phyloP scores from a whole-genome alignment of 2,888 invertebrate genomes.

The Athripsodes cinereus region DNA sequence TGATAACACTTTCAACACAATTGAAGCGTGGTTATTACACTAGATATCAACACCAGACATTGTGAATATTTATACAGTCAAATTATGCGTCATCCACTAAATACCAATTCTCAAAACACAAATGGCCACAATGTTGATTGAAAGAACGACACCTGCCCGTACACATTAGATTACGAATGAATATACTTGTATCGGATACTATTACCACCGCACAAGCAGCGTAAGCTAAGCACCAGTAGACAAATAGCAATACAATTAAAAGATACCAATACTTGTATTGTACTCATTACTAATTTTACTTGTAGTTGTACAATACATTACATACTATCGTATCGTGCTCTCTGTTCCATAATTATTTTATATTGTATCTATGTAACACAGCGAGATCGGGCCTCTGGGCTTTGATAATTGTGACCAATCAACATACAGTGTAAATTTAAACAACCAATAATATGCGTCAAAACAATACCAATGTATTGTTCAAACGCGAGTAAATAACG shows the following conservation, averaged over 20 bases:
- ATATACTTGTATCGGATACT: too few species aligned
- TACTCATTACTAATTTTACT: too few species aligned
- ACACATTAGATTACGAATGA: not conserved
- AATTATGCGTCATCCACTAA: not conserved
- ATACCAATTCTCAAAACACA: slow-evolving; percentile 10
- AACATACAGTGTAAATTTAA: slow-evolving; percentile 15
- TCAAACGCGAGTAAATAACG: not conserved
- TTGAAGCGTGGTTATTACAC: too few species aligned
- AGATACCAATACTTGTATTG: too few species aligned
- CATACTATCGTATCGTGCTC: not conserved
- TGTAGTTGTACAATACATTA: not conserved
- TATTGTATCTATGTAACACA: not conserved
- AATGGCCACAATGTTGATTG: slow-evolving; percentile 42
- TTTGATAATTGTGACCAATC: slow-evolving; percentile 17
- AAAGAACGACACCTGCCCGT: slow-evolving; percentile 50
- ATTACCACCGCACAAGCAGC: too few species aligned
- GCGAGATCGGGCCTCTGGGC: slow-evolving; percentile 35
- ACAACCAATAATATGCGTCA: slow-evolving; percentile 21
- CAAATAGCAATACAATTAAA: too few species aligned
- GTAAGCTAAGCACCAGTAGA: too few species aligned
- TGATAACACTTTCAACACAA: not conserved
- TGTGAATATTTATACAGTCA: not conserved
- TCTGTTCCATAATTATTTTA: too few species aligned
- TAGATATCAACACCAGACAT: too few species aligned
- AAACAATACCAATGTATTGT: slow-evolving; percentile 18